Evolutionary conservation across 2,888 invertebrate genomes (phyloP).

Genomic region (Zhuqinia jingwanae): DNA sequence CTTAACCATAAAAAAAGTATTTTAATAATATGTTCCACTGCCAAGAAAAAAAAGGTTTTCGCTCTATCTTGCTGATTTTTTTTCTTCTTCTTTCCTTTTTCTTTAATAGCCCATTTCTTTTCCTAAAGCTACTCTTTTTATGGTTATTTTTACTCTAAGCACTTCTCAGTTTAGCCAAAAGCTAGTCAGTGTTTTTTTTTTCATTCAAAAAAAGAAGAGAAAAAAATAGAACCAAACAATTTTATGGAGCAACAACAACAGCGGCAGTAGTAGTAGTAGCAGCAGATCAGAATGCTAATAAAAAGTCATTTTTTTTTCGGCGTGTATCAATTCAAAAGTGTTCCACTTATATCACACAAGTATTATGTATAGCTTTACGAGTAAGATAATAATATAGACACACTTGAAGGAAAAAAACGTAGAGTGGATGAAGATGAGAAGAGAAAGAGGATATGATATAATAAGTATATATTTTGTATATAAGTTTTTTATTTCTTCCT

Average conservation of each 20-base stretch:
- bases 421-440: conserved; percentile 24
- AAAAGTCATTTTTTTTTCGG: neutral
- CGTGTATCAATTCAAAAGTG: conserved; percentile 3
- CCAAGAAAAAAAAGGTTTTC: conserved; percentile 8
- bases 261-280: neutral
- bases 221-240: conserved; percentile 24
- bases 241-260: neutral
- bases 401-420: too few species aligned
- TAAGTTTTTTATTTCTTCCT: conserved; percentile 46
- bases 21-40: conserved; percentile 16
- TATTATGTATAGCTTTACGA: neutral
- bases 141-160: conserved; percentile 13
- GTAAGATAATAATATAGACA: conserved; percentile 48
- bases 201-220: neutral
- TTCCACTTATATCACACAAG: neutral
- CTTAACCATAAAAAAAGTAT: neutral
- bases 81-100: neutral
- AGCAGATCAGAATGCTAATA: neutral
- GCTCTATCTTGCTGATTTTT: neutral
- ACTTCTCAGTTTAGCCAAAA: conserved; percentile 6
- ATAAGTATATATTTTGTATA: too few species aligned
- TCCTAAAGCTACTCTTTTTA: conserved; percentile 7
- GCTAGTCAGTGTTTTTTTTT: conserved; percentile 5
- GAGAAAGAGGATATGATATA: too few species aligned
- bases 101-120: conserved; percentile 13